A percentile compares a stretch with the other conserved stretches of the same genome.
phyloP scores from a whole-genome alignment of 1,140 invertebrate species.

The Asobara japonica region DNA sequence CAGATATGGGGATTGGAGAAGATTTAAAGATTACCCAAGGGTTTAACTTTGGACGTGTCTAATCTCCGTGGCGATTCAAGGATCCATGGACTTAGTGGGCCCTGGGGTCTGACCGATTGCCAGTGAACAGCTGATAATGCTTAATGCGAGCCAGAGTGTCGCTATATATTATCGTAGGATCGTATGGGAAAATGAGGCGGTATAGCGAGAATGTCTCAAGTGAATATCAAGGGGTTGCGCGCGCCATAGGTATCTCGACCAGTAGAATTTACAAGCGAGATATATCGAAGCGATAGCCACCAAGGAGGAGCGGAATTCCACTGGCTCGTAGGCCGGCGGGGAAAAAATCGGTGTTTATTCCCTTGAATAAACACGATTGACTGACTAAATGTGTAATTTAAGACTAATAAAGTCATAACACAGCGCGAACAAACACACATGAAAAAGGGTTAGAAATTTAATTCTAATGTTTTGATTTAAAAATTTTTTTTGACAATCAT shows the following conservation, averaged over 20 bases:
- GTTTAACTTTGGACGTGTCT: conserved; percentile 32
- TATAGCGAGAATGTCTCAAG: not conserved
- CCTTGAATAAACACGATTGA: not conserved
- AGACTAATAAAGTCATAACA: not conserved
- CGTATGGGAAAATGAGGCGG: not conserved
- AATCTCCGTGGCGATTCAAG: conserved; percentile 43
- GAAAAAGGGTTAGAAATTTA: too few species aligned
- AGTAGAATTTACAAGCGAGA: conserved; percentile 30
- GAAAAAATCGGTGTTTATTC: too few species aligned
- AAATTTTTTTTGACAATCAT: not conserved
- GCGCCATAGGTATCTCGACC: not conserved
- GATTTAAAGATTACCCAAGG: conserved; percentile 34
- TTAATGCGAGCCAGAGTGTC: not conserved
- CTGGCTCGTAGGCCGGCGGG: too few species aligned
- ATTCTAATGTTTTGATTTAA: too few species aligned
- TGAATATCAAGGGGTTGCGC: not conserved
- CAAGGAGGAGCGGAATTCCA: conserved; percentile 51
- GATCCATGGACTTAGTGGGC: conserved; percentile 39
- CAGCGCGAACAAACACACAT: too few species aligned
- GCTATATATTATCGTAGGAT: not conserved
- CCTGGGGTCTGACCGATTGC: conserved; percentile 12
- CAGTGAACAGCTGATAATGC: conserved; percentile 14
- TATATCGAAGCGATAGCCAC: conserved; percentile 51
- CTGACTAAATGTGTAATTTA: not conserved
- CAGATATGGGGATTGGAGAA: conserved; percentile 14